phyloP scores from a whole-genome alignment of 2,113 vertebrate species.

The Oncorhynchus masou region DNA sequence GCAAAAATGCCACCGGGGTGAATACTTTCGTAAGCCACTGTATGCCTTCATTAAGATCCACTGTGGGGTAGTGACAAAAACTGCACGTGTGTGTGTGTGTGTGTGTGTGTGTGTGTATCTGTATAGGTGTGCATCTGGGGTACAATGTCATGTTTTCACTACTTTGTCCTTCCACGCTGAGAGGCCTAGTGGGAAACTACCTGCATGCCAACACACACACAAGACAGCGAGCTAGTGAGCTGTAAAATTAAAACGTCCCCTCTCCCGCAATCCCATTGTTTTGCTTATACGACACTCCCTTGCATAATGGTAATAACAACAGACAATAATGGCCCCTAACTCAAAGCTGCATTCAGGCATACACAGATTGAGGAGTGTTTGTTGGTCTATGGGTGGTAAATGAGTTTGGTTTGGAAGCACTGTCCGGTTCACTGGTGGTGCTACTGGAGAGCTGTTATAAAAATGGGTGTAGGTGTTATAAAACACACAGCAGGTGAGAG shows the following conservation, averaged over 20 bases:
- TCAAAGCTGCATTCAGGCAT: slow-evolving; percentile 47
- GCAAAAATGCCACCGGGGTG: too few species aligned
- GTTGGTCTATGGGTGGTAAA: slow-evolving; percentile 49
- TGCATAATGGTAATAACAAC: slow-evolving; percentile 65
- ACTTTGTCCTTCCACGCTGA: slow-evolving; percentile 34
- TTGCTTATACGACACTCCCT: slow-evolving; percentile 58
- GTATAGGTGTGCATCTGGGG: not conserved
- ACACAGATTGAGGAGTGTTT: not conserved
- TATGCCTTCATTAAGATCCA: too few species aligned
- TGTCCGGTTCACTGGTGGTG: slow-evolving; percentile 13
- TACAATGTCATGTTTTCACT: not conserved
- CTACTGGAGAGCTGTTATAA: not conserved
- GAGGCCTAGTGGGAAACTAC: slow-evolving; percentile 33
- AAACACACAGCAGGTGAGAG: slow-evolving; percentile 36
- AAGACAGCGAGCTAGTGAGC: slow-evolving; percentile 62
- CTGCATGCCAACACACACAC: slow-evolving; percentile 52
- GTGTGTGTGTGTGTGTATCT: not conserved
- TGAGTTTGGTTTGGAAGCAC: slow-evolving; percentile 35
- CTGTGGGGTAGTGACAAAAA: too few species aligned
- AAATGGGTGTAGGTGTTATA: not conserved
- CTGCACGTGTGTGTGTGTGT: too few species aligned
- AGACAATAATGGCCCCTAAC: slow-evolving; percentile 51
- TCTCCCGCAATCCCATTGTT: slow-evolving; percentile 61
- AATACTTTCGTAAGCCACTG: too few species aligned
- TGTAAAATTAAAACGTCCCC: slow-evolving; percentile 78